These are phyloP conservation scores for Esox niger DNA, from an alignment of 2,113 vertebrate species.

Conservation along the genomic window DNA sequence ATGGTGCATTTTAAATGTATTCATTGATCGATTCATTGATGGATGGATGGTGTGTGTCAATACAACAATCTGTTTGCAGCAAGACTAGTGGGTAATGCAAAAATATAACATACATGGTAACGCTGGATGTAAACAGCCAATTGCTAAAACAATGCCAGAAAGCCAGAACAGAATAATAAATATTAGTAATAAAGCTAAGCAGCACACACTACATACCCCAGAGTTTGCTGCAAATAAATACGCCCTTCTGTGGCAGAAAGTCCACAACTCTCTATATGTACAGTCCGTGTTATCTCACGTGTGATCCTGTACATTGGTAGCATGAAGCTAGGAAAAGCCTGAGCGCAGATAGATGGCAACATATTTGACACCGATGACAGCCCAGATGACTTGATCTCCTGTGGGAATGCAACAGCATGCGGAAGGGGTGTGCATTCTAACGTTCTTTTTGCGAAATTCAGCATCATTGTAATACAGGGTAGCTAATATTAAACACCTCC, in stretches of 20 bases:
- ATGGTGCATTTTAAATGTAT: no score
- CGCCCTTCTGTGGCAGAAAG: not conserved
- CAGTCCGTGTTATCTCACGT: not conserved
- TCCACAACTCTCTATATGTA: no score
- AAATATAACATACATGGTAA: no score
- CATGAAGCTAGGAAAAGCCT: not conserved
- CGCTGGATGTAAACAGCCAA: not conserved
- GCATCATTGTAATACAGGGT: no score
- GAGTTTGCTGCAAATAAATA: not conserved
- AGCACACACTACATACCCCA: not conserved
- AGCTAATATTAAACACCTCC: no score
- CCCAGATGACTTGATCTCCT: conserved; percentile 3
- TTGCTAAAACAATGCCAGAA: not conserved
- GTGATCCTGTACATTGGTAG: not conserved
- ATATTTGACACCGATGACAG: not conserved
- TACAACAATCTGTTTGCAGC: no score
- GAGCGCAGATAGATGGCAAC: not conserved
- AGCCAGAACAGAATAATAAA: not conserved
- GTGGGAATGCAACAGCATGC: not conserved
- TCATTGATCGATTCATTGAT: no score
- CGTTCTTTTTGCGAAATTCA: not conserved
- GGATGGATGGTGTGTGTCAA: no score
- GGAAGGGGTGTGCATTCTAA: not conserved
- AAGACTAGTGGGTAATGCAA: no score
- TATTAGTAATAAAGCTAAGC: not conserved